These are phyloP conservation scores for Ophion obscuratus DNA, from an alignment of 2,888 invertebrate species.

Conservation along the genomic window DNA sequence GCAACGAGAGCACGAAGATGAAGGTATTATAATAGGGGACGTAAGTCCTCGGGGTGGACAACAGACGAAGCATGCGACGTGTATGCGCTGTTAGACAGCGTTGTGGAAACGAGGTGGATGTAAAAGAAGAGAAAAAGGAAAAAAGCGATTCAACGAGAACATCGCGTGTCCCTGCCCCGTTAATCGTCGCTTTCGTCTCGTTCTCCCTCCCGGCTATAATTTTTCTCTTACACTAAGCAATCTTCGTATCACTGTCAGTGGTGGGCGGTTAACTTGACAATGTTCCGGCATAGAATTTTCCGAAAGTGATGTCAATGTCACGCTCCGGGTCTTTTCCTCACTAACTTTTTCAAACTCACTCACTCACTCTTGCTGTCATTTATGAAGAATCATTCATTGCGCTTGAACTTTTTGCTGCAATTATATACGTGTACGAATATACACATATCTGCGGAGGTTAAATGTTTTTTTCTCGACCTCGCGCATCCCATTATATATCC, in stretches of 20 bases:
- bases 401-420: constrained; percentile 28
- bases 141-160: constrained; percentile 72
- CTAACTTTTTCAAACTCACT: background rate
- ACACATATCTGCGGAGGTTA: background rate
- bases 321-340: constrained; percentile 18
- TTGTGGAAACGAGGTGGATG: background rate
- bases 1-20: constrained; percentile 10
- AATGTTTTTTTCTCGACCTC: constrained; percentile 26
- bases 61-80: constrained; percentile 49
- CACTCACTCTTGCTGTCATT: constrained; percentile 33
- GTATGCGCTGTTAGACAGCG: constrained; percentile 21
- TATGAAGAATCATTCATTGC: constrained; percentile 42
- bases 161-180: constrained; percentile 74
- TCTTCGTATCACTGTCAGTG: constrained; percentile 64
- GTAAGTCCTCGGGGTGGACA: constrained; percentile 36
- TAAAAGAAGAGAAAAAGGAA: constrained; percentile 24
- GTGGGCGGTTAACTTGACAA: constrained; percentile 60
- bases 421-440: constrained; percentile 4
- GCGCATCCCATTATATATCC: constrained; percentile 50
- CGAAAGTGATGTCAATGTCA: constrained; percentile 65
- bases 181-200: constrained; percentile 72
- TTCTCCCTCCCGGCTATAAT: constrained; percentile 56
- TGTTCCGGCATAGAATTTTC: constrained; percentile 57
- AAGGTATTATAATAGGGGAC: background rate
- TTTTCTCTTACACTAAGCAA: constrained; percentile 13